phyloP scores from a whole-genome alignment of 2,888 invertebrate genomes.

The Hydroisotoma schaefferi region DNA sequence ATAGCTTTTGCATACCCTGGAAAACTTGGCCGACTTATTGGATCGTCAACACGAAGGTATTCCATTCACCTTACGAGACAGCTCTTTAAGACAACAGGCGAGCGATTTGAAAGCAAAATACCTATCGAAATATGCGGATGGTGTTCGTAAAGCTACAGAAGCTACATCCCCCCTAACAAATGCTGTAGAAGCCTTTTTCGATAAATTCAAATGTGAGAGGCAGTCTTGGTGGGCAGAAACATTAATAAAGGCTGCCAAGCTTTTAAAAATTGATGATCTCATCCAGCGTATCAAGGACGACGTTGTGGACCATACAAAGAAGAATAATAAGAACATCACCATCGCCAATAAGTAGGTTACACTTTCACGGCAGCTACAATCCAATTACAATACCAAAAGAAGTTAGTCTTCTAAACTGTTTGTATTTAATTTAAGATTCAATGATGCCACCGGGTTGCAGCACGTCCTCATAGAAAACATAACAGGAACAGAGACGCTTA shows the following conservation, averaged over 20 bases:
- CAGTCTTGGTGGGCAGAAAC: conserved; percentile 54
- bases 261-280: conserved; percentile 33
- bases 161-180: conserved; percentile 29
- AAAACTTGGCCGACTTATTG: conserved; percentile 62
- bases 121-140: conserved; percentile 53
- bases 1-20: conserved; percentile 65
- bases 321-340: conserved; percentile 14
- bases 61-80: conserved; percentile 58
- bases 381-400: not conserved
- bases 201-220: conserved; percentile 34
- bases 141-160: conserved; percentile 33
- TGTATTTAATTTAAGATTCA: conserved; percentile 50
- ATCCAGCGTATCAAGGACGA: conserved; percentile 40
- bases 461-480: conserved; percentile 51
- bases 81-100: conserved; percentile 55
- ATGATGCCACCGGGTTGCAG: conserved; percentile 51
- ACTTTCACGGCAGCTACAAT: conserved; percentile 1
- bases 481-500: conserved; percentile 51
- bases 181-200: conserved; percentile 42
- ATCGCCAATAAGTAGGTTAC: conserved; percentile 34
- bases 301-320: conserved; percentile 25
- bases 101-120: conserved; percentile 60
- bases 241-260: conserved; percentile 50
- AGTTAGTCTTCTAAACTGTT: not conserved
- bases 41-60: conserved; percentile 53